phyloP scores from a whole-genome alignment of 1,140 invertebrate species.

The Drosophila sucinea region DNA sequence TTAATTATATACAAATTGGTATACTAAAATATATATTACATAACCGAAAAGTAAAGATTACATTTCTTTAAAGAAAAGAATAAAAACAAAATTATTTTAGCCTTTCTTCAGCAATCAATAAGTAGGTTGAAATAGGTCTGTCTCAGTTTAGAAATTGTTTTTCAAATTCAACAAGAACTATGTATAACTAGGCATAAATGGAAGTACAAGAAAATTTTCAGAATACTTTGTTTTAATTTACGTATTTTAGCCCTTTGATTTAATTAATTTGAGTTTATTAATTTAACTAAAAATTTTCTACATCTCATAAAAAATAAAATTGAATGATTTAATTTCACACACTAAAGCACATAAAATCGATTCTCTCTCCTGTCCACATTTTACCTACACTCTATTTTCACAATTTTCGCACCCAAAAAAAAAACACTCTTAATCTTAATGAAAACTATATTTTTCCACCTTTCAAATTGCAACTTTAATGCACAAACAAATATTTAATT shows the following conservation, averaged over 20 bases:
- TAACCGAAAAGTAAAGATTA: too few species aligned
- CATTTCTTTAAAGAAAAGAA: too few species aligned
- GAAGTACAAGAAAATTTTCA: too few species aligned
- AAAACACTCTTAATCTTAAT: conserved; percentile 32
- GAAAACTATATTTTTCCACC: conserved; percentile 31
- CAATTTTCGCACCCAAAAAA: conserved; percentile 31
- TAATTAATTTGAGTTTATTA: neutral
- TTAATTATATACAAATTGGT: too few species aligned
- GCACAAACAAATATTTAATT: conserved; percentile 68
- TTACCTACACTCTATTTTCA: conserved; percentile 65
- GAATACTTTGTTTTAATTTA: too few species aligned
- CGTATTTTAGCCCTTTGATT: neutral
- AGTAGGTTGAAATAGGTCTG: too few species aligned
- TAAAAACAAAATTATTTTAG: too few species aligned
- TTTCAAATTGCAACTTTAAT: conserved; percentile 49
- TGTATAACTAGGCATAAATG: too few species aligned
- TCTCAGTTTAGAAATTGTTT: too few species aligned
- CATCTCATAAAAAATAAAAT: neutral
- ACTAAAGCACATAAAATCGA: conserved; percentile 63
- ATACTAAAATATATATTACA: too few species aligned
- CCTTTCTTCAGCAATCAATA: too few species aligned
- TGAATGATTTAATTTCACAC: conserved; percentile 20
- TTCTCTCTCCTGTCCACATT: conserved; percentile 69
- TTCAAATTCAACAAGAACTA: too few species aligned
- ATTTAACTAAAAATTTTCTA: conserved; percentile 31